Percentiles rank a stretch among this genome's conserved stretches.
phyloP scores from a whole-genome alignment of 2,113 vertebrate genomes.

The Calidris pugnax region DNA sequence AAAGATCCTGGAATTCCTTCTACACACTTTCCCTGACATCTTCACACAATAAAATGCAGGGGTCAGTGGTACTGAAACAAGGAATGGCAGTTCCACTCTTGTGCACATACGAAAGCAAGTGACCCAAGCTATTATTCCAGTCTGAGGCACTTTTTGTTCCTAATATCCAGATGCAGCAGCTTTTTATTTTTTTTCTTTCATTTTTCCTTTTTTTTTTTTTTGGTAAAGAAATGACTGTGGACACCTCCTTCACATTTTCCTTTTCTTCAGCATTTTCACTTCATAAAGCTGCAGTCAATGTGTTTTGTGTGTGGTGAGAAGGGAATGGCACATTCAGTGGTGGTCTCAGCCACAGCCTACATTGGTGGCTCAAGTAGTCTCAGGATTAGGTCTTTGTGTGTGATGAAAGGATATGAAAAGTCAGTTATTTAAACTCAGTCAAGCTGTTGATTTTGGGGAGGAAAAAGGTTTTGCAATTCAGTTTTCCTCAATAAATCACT shows the following conservation, averaged over 20 bases:
- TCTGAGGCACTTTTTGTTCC: slow-evolving; percentile 87
- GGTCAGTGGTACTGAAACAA: slow-evolving; percentile 93
- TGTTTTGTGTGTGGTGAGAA: slow-evolving; percentile 89
- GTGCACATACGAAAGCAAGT: slow-evolving; percentile 79
- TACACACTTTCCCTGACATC: slow-evolving; percentile 88
- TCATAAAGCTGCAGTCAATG: slow-evolving; percentile 97
- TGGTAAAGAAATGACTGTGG: slow-evolving; percentile 82
- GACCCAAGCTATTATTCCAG: slow-evolving; percentile 84
- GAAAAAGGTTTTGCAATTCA: slow-evolving; percentile 86
- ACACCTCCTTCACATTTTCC: slow-evolving; percentile 89
- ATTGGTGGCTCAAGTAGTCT: slow-evolving; percentile 94
- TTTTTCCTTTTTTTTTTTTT: background rate
- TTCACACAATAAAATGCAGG: slow-evolving; percentile 85
- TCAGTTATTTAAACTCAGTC: slow-evolving; percentile 98
- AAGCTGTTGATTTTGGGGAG: slow-evolving; percentile 89
- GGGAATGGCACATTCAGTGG: slow-evolving; percentile 87
- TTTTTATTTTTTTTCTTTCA: slow-evolving; percentile 64
- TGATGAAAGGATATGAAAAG: slow-evolving; percentile 96
- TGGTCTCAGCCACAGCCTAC: slow-evolving; percentile 90
- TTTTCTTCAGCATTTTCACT: slow-evolving; percentile 90
- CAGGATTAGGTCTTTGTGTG: slow-evolving; percentile 94
- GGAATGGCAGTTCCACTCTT: slow-evolving; percentile 83
- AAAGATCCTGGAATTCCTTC: slow-evolving; percentile 75
- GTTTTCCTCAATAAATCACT: slow-evolving; percentile 85
- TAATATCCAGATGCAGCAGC: slow-evolving; percentile 87